Evolutionary conservation across 2,113 vertebrate genomes (phyloP).

Genomic region (Pteropus alecto): DNA sequence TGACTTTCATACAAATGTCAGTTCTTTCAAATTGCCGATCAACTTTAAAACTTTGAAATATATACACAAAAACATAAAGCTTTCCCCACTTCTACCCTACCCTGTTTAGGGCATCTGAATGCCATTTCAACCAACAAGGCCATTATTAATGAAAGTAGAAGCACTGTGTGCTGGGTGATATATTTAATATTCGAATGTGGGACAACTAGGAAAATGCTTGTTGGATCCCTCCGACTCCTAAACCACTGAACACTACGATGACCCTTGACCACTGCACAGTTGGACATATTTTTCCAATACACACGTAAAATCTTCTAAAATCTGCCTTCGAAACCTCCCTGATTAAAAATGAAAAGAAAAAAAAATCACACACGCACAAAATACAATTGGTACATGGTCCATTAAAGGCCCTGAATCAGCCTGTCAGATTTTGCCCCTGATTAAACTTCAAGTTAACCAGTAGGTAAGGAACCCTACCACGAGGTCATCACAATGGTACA

Average conservation of each 20-base stretch:
- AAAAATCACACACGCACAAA: neutral
- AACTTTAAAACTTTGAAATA: conserved; percentile 21
- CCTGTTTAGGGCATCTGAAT: neutral
- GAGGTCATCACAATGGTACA: neutral
- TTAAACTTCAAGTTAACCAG: neutral
- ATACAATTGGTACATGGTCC: neutral
- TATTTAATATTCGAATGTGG: neutral
- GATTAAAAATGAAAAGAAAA: neutral
- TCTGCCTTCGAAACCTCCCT: neutral
- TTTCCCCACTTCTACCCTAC: neutral
- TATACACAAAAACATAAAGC: neutral
- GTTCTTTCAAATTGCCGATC: neutral
- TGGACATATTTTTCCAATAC: neutral
- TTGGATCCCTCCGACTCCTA: neutral
- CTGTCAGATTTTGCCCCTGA: neutral
- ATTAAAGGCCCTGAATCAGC: neutral
- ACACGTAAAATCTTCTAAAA: conserved; percentile 7
- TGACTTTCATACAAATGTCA: neutral
- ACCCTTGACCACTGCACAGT: neutral
- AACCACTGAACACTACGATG: neutral
- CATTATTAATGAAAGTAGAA: neutral
- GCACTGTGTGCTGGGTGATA: neutral
- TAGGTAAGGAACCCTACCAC: neutral
- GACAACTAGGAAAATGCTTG: neutral
- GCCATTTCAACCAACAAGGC: neutral